Evolutionary conservation across 2,113 vertebrate genomes (phyloP), one percentile per base, ranked within the genome.

Genomic region (Cyphomyrus plagiostoma): DNA sequence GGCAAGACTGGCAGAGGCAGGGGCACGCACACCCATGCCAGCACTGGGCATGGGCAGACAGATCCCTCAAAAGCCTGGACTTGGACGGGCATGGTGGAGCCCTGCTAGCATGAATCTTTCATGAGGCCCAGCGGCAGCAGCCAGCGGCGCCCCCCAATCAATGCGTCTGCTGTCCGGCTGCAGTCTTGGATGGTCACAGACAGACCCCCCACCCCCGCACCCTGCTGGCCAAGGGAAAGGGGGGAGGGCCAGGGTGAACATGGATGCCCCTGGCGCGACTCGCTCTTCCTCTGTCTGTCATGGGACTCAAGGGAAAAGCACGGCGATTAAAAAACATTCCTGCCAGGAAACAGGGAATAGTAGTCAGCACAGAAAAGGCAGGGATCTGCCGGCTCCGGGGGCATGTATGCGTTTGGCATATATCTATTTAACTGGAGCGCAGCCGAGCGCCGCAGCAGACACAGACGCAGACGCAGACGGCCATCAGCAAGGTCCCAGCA

Each of bases 41-140:
- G 92, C 77, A 91, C 92, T 92, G 92, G 91, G 91, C 92, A 90
- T 91, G 93, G 92, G 93, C 94, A 94, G 93, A 91, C 88, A 93
- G 93, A 92, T 91, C 77, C 92, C 88, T 91, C 91, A 93, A 92
- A 77, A 4, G 90, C 70, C 5, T 17, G 26, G 35, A 39, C 26
- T 39, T 77, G 70, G 70, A 39, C 91, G 42, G 90, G 21, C 35
- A n/a, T 26, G 46, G 91, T 88, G 87, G 90, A 89, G 88, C 88
- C 90, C 58, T 0, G 21, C 88, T 84, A 87, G 49, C 74, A 56
- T 84, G 92, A 93, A 93, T 92, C 91, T 91, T 92, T 94, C 92
- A 94, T 86, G 92, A 92, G 90, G 83, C 89, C 88, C 89, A 21
- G 82, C 87, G 49, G 89, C 91, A 91, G 62, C 2, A 91, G 58